Evolutionary conservation across 2,888 invertebrate genomes (phyloP).

Genomic region (Tetragonisca angustula): DNA sequence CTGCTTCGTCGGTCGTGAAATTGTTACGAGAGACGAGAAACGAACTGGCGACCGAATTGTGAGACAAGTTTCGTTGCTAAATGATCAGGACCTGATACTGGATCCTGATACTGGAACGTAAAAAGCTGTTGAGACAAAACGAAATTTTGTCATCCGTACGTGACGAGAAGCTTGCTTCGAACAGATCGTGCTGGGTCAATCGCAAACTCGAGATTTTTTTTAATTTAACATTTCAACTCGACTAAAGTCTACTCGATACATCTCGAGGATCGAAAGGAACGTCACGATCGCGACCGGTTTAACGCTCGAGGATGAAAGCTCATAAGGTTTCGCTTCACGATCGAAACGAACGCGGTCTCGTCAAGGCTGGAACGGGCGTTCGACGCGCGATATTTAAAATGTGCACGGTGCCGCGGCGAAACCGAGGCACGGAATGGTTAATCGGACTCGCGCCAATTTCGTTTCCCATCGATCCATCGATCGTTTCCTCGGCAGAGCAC

Average conservation of each 20-base stretch:
- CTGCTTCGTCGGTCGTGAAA: not conserved
- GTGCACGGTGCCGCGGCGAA: constrained; percentile 38
- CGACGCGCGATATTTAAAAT: constrained; percentile 36
- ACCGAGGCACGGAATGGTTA: constrained; percentile 45
- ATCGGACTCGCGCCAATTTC: constrained; percentile 12
- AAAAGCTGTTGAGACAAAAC: not conserved
- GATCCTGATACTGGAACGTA: not conserved
- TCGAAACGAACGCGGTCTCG: constrained; percentile 5
- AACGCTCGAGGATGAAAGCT: constrained; percentile 36
- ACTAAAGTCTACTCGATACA: no score
- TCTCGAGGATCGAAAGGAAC: not conserved
- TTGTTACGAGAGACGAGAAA: not conserved
- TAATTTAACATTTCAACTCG: no score
- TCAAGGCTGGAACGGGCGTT: constrained; percentile 51
- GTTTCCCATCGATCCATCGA: not conserved
- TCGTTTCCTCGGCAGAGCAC: not conserved
- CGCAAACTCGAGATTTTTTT: not conserved
- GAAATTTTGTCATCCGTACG: constrained; percentile 4
- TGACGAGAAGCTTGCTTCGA: not conserved
- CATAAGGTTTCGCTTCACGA: constrained; percentile 47
- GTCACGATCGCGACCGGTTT: not conserved
- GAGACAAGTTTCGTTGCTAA: not conserved
- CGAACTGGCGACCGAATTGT: not conserved
- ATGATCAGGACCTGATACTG: not conserved
- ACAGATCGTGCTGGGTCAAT: no score